A percentile compares a stretch with the other conserved stretches of the same genome.
phyloP scores from a whole-genome alignment of 2,113 vertebrate species.

The Misgurnus anguillicaudatus region DNA sequence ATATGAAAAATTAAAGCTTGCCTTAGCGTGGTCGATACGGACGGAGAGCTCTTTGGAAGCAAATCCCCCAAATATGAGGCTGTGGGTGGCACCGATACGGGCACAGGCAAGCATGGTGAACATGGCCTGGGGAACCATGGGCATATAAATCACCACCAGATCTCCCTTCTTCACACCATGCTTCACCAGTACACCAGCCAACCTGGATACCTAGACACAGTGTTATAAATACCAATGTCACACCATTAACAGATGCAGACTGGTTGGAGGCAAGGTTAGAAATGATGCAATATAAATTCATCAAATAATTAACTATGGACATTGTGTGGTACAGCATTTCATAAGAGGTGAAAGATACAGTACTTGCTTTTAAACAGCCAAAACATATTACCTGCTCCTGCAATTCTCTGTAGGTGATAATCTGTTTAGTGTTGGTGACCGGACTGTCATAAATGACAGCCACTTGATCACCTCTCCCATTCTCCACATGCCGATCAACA shows the following conservation, averaged over 20 bases:
- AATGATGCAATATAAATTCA: neutral
- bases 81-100: constrained; percentile 92
- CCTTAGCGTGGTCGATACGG: constrained; percentile 94
- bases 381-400: constrained; percentile 80
- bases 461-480: constrained; percentile 82
- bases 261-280: neutral
- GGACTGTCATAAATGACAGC: constrained; percentile 95
- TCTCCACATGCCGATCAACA: constrained; percentile 89
- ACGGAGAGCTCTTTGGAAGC: constrained; percentile 91
- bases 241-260: neutral
- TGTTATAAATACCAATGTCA: neutral
- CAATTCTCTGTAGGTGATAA: constrained; percentile 85
- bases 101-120: constrained; percentile 94
- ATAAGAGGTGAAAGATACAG: neutral
- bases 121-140: constrained; percentile 96
- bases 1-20: constrained; percentile 56
- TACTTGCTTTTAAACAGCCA: neutral
- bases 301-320: neutral
- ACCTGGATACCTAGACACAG: constrained; percentile 85
- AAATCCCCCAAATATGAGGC: constrained; percentile 97
- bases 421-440: constrained; percentile 83
- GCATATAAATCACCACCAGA: constrained; percentile 97
- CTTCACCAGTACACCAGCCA: constrained; percentile 87
- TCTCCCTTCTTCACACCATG: constrained; percentile 87
- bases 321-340: neutral